Base-by-base conservation (phyloP, 2,888 invertebrate species). In the Miltochrista miniata region DNA sequence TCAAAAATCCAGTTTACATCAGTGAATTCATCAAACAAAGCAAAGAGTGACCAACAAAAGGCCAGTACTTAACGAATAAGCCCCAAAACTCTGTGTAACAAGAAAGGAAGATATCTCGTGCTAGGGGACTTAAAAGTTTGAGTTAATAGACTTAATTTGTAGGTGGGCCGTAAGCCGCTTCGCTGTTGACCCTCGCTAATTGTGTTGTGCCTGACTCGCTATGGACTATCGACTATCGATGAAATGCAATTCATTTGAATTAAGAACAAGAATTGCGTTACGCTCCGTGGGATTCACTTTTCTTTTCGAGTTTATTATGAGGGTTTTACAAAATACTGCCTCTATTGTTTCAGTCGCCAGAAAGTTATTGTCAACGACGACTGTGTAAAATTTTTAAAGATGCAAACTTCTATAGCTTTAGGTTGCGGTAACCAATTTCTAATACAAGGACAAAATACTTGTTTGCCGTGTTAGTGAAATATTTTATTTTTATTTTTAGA, bases 71-170 rank as follows among this genome's bases (percentile, higher is more conserved):
- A 90, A 71, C 81, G 82, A 82, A 78, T 90, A 90, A 91, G 86
- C 90, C 76, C 76, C 84, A 74, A 45, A 88, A 90, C 83, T 88
- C 84, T 48, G 72, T 68, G 67, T 79, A 77, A 82, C 87, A 90
- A 91, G 90, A 89, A 89, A 83, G 86, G 87, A 85, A 87, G 83
- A 87, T 89, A 81, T 82, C 85, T 85, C 81, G 84, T 82, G 84
- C 80, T 78, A 79, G 78, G 74, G 87, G 91, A 89, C 90, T 90
- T 90, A 90, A 90, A 91, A 90, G 87, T 91, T 90, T 81, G 81
- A 85, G 75, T 87, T 87, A 89, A 90, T 90, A 86, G 90, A 88
- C 90, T 91, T 91, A 90, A 90, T 90, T 89, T 90, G 89, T 85
- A 88, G 87, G 83, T 83, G 79, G 77, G 73, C 79, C 72, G 72